Conservation (phyloP, 2,888 invertebrate species). For the Spodoptera exigua region DNA sequence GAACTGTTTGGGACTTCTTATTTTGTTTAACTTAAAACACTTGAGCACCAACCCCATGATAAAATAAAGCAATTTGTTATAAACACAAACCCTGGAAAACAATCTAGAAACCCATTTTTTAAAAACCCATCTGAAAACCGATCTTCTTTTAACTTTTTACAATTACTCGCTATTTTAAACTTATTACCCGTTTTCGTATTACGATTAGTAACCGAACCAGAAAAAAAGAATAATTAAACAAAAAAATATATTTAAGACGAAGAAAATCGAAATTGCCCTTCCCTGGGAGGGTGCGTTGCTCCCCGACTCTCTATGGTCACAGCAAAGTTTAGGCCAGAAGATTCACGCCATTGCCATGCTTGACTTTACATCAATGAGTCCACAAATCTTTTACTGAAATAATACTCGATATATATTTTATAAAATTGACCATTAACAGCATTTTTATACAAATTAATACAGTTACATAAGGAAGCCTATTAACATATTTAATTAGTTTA, state of each 20-base stretch:
- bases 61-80: constrained; percentile 1
- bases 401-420: too few relatives aligned
- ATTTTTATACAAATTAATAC: too few relatives aligned
- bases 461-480: too few relatives aligned
- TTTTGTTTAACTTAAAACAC: not conserved
- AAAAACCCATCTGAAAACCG: constrained; percentile 10
- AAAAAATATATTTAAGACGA: constrained; percentile 59
- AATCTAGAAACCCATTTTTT: constrained; percentile 9
- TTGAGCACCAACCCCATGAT: too few relatives aligned
- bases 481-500: too few relatives aligned
- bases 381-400: too few relatives aligned
- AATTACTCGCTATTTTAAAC: constrained; percentile 40
- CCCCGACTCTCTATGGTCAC: constrained; percentile 56
- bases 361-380: too few relatives aligned
- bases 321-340: constrained; percentile 14
- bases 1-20: too few relatives aligned
- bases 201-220: constrained; percentile 50
- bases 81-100: too few relatives aligned
- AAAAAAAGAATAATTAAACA: constrained; percentile 55
- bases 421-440: not conserved
- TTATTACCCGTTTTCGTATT: constrained; percentile 51
- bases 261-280: constrained; percentile 62
- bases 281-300: constrained; percentile 58
- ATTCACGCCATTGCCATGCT: not conserved
- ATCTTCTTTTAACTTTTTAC: constrained; percentile 35